Evolutionary conservation across 2,888 invertebrate genomes (phyloP), one percentile per base, ranked within the genome.

Genomic region (Drosophila barbarae): DNA sequence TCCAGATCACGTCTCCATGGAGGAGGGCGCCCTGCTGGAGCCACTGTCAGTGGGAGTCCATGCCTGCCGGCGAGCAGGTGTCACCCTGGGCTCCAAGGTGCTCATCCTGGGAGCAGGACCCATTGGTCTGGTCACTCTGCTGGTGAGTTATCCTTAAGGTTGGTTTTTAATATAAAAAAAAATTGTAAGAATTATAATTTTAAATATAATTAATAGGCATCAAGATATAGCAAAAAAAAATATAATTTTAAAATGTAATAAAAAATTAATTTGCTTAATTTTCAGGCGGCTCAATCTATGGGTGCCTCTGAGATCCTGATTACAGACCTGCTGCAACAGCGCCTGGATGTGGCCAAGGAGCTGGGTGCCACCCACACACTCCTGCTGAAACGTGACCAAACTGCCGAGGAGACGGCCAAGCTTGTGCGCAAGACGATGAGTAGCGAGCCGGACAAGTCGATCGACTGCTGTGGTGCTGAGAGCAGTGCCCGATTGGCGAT

Each of bases 1-100:
- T 21, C 98, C 98, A 0, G 94, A 96, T 80, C 93, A 97, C 89
- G 94, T 99, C 47, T 92, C 92, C 0, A 93, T 96, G 90, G 98
- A 98, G 86, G 98, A 99, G 88, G 98, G 97, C 2, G 98, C 98
- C 0, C 87, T 99, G 1, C 89, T 98, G 73, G 98, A 99, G 88
- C 99, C 99, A 0, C 90, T 99, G 12, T 93, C 97, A 0, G 98
- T 98, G 34, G 98, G 95, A 9, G 95, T 98, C 0, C 97, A 98
- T 90, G 97, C 98, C 55, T 98, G 98, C 83, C 92, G 94, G 53
- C 93, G 97, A 74, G 98, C 94, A 13, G 92, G 93, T 5, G 92
- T 99, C 15, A 90, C 91, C 0, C 91, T 95, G 0, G 95, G 94
- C 0, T 92, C 93, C 38, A 90, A 90, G 1, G 94, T 96, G 49